Base-by-base conservation (phyloP, 2,113 vertebrate genomes). In the Stigmatopora argus region DNA sequence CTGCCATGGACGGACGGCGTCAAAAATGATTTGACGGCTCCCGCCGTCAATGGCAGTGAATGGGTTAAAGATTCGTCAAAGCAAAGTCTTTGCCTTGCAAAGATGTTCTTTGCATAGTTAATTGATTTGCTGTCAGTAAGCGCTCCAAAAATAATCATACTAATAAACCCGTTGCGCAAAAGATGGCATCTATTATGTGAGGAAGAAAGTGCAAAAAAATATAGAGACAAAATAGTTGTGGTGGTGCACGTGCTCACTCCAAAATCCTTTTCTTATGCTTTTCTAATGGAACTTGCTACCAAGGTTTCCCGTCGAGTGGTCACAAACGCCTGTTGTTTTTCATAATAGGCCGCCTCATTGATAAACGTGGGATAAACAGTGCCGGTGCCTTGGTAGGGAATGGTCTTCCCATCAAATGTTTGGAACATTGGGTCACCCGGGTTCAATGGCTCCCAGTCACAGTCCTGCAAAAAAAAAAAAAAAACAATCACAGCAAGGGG, bases 291-390 rank as follows among this genome's bases (percentile, higher is more conserved):
- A 52, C 83, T 86, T 34, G 91, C 94, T 5, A 70, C 83, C 79
- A 98, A 81, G 51, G 88, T 88, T 70, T 93, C 80, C 85, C 92
- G 91, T 48, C 89, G 85, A 9, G 97, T 98, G 74, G 90, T 94
- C 4, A 94, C 84, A 46, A 98, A 97, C 2, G 96, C 96, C 89
- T 96, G 94, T 61, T 94, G 93, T 88, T 98, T 99, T 80, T 98
- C 96, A 62, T 98, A 99, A 83, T 99, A 99, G 0, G 97, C 96
- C 0, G 96, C 97, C 86, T 99, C 97, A 0, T 99, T 99, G 75
- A 99, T 93, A 82, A 99, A 99, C 14, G 93, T 93, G 2, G 96
- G 95, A 55, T 95, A 96, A 58, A 96, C 90, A 0, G 89, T 92
- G 58, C 80, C 78, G 23, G 91, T 80, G 71, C 93, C 97, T 8